phyloP scores from a whole-genome alignment of 2,113 vertebrate genomes.

The Tauraco erythrolophus region DNA sequence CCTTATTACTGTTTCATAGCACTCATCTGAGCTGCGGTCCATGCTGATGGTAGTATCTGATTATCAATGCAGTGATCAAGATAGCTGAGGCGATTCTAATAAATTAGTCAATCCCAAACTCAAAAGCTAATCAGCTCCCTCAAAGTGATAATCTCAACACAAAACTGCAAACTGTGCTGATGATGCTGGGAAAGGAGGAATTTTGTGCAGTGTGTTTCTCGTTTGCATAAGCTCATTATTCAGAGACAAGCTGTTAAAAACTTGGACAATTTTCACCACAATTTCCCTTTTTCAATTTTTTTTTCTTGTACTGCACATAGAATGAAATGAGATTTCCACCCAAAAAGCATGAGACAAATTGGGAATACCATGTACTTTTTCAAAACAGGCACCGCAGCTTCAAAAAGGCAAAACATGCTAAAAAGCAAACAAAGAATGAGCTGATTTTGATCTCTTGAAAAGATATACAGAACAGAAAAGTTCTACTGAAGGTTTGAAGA shows the following conservation, averaged over 20 bases:
- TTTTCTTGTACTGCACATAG: not conserved
- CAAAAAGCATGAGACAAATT: not conserved
- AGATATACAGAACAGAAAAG: not conserved
- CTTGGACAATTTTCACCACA: not conserved
- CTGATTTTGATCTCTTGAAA: not conserved
- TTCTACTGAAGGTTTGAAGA: not conserved
- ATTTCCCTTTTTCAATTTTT: not conserved
- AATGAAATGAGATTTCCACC: not conserved
- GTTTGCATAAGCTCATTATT: not conserved
- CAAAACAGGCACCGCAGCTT: not conserved
- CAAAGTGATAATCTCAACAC: not conserved
- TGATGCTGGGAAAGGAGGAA: not conserved
- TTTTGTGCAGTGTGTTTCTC: not conserved
- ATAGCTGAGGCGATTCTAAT: not conserved
- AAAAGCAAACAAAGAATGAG: not conserved
- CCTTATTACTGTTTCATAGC: not conserved
- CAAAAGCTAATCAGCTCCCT: not conserved
- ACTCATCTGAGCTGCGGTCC: rapidly evolving
- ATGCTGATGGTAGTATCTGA: not conserved
- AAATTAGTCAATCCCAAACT: not conserved
- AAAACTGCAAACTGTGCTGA: not conserved
- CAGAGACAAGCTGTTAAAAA: not conserved
- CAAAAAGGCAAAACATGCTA: not conserved
- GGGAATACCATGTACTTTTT: not conserved
- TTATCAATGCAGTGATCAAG: not conserved